A percentile compares a stretch with the other conserved stretches of the same genome.
Conservation (phyloP, 2,888 invertebrate genomes). For the Cataglyphis cursor region DNA sequence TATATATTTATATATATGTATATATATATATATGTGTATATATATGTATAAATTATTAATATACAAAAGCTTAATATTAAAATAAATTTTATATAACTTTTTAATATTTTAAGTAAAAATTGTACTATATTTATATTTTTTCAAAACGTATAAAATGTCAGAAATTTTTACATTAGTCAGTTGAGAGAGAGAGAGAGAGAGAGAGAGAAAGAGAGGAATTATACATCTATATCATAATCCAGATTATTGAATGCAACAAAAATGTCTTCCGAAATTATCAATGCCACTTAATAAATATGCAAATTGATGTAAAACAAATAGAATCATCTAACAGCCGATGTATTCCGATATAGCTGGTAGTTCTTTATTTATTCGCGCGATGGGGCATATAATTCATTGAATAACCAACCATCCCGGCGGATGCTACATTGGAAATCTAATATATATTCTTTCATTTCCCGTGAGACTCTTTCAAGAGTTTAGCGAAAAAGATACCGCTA, state of each 20-base stretch:
- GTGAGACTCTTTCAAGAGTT: conserved; percentile 50
- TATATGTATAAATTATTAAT: too few species aligned
- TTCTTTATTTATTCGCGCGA: conserved; percentile 51
- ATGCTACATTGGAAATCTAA: conserved; percentile 56
- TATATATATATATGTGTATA: not conserved
- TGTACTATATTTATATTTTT: not conserved
- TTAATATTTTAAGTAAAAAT: not conserved
- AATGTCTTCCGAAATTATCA: not conserved
- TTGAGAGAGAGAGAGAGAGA: not conserved
- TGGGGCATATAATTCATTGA: conserved; percentile 45
- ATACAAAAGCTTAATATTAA: not conserved
- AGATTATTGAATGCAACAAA: not conserved
- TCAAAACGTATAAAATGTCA: not conserved
- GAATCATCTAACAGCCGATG: conserved; percentile 25
- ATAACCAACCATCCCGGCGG: conserved; percentile 34
- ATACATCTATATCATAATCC: not conserved
- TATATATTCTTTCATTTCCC: conserved; percentile 74
- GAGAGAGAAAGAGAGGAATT: not conserved
- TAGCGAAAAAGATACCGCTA: conserved; percentile 34
- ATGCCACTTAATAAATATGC: conserved; percentile 26
- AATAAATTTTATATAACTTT: not conserved
- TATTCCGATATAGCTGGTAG: conserved; percentile 17
- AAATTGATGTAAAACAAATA: conserved; percentile 44
- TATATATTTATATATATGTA: not conserved
- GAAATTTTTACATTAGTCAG: not conserved